Evolutionary conservation across 2,888 invertebrate genomes (phyloP).

Genomic region (Temnothorax unifasciatus): DNA sequence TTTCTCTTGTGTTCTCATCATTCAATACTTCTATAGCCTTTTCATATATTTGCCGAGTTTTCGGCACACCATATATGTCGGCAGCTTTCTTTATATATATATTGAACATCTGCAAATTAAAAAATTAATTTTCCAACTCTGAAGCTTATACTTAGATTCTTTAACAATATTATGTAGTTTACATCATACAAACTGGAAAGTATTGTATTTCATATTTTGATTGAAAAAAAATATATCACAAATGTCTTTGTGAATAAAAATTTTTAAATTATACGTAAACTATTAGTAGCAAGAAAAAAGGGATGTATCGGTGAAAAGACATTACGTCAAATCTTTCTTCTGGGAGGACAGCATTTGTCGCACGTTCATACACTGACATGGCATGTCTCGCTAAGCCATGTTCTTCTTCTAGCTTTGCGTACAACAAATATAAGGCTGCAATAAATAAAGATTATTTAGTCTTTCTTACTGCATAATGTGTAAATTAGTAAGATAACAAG

Average conservation of each 20-base stretch:
- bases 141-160: not conserved
- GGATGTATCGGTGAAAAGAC: not conserved
- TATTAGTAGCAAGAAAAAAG: not conserved
- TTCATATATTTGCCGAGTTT: constrained; percentile 98
- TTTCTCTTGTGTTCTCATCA: constrained; percentile 96
- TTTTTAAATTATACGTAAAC: not conserved
- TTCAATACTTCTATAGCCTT: constrained; percentile 97
- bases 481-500: constrained; percentile 9
- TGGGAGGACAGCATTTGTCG: constrained; percentile 95
- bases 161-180: not conserved
- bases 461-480: not conserved
- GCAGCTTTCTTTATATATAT: constrained; percentile 99
- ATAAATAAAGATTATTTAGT: constrained; percentile 53
- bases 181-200: not conserved
- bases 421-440: constrained; percentile 94
- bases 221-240: not conserved
- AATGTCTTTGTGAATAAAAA: not conserved
- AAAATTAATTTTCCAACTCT: not conserved
- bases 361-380: constrained; percentile 99
- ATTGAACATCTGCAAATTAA: constrained; percentile 93
- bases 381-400: constrained; percentile 99
- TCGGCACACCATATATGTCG: constrained; percentile 98
- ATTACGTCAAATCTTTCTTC: constrained; percentile 96
- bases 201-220: not conserved
- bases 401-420: constrained; percentile 99